A percentile compares a stretch with the other conserved stretches of the same genome.
Conservation (phyloP, 2,888 invertebrate species). For the Cerceris ruficornis region DNA sequence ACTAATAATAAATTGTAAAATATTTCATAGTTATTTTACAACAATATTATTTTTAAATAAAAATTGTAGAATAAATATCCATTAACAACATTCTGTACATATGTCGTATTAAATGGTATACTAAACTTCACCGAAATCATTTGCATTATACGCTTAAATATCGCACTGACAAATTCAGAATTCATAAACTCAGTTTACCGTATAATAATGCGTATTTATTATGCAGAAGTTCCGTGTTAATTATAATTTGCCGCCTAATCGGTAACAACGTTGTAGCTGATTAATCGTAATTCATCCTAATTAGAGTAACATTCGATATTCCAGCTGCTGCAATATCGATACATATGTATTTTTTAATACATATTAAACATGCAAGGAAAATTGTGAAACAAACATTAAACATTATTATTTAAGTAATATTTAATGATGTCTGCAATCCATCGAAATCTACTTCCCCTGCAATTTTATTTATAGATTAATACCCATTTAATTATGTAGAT, state of each 20-base stretch:
- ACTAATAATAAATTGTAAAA: too few species aligned
- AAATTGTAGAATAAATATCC: background rate
- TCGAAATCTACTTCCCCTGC: too few species aligned
- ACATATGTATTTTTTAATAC: background rate
- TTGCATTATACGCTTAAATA: background rate
- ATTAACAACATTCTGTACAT: background rate
- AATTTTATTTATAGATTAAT: too few species aligned
- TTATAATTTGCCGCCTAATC: background rate
- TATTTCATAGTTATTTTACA: too few species aligned
- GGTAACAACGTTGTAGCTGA: slow-evolving; percentile 3
- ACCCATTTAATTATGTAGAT: too few species aligned
- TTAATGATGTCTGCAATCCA: background rate
- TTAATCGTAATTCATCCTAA: background rate
- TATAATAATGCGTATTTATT: slow-evolving; percentile 7
- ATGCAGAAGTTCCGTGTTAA: background rate
- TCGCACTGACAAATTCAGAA: background rate
- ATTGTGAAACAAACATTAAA: background rate
- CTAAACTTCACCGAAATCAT: background rate
- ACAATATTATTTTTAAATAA: too few species aligned
- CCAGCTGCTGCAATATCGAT: background rate
- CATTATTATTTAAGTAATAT: background rate
- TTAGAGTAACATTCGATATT: background rate
- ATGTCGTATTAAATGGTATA: background rate
- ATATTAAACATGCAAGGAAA: slow-evolving; percentile 3
- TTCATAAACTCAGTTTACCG: background rate